A percentile compares a stretch with the other conserved stretches of the same genome.
These are phyloP conservation scores for Epinotia brunnichana DNA, from an alignment of 2,888 invertebrate genomes.

Conservation along the genomic window DNA sequence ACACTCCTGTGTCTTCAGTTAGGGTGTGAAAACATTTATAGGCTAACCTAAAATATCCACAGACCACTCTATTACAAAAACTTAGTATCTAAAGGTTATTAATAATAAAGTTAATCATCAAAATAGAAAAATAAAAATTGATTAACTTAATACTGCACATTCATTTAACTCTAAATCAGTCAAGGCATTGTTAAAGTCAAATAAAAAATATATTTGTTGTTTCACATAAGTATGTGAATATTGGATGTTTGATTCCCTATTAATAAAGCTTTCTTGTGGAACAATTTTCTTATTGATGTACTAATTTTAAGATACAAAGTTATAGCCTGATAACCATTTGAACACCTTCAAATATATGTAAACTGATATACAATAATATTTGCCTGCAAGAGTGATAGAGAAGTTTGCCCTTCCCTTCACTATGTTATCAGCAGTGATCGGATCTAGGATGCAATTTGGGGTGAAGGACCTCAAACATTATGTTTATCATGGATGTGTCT, in stretches of 20 bases:
- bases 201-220: constrained; percentile 60
- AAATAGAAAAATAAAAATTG: constrained; percentile 78
- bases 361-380: constrained; percentile 33
- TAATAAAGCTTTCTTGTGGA: constrained; percentile 60
- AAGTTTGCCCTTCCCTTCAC: not conserved
- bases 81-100: constrained; percentile 69
- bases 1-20: constrained; percentile 5
- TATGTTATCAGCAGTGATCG: constrained; percentile 35
- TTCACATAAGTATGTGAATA: constrained; percentile 54
- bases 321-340: constrained; percentile 64
- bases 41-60: constrained; percentile 55
- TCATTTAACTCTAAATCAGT: constrained; percentile 81
- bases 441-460: no score
- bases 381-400: constrained; percentile 7
- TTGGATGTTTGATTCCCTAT: constrained; percentile 56
- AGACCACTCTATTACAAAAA: constrained; percentile 62
- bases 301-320: constrained; percentile 58
- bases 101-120: constrained; percentile 73
- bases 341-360: constrained; percentile 61
- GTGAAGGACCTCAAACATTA: no score
- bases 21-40: constrained; percentile 44
- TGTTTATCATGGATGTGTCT: no score
- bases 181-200: constrained; percentile 71
- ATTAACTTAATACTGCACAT: constrained; percentile 80
- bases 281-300: constrained; percentile 54